phyloP scores from a whole-genome alignment of 2,113 vertebrate species.

The Promerops cafer region DNA sequence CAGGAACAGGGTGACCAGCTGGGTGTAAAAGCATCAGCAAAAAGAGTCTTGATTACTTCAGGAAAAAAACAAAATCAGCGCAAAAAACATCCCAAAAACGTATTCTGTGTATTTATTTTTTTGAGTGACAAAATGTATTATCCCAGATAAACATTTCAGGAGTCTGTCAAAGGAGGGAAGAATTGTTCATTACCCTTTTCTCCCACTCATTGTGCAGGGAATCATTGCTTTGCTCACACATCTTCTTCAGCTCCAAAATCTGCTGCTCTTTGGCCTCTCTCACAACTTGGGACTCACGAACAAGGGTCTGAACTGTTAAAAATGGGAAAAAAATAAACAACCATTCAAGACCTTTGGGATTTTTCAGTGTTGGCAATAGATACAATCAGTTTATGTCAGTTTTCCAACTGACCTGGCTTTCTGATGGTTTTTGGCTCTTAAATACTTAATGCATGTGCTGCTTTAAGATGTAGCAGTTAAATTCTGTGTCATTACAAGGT shows the following conservation, averaged over 20 bases:
- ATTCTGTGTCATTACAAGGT: not conserved
- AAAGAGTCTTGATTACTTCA: not conserved
- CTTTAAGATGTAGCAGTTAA: not conserved
- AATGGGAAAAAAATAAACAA: slow-evolving; percentile 33
- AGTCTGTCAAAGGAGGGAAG: not conserved
- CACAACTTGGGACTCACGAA: slow-evolving; percentile 88
- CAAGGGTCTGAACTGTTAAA: slow-evolving; percentile 86
- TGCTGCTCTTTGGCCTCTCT: slow-evolving; percentile 90
- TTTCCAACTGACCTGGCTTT: not conserved
- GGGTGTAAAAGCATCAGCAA: not conserved
- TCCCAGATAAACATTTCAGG: not conserved
- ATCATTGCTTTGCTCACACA: slow-evolving; percentile 85
- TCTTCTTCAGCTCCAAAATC: slow-evolving; percentile 89
- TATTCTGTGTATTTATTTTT: not conserved
- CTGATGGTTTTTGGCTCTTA: not conserved
- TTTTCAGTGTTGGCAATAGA: not conserved
- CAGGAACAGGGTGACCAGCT: not conserved
- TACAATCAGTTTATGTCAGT: not conserved
- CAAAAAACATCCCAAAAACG: not conserved
- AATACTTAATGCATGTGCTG: not conserved
- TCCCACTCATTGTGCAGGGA: slow-evolving; percentile 90
- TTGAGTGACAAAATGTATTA: not conserved
- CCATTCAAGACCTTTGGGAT: not conserved
- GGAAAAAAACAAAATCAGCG: not conserved
- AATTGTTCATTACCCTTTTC: slow-evolving; percentile 80